Evolutionary conservation across 2,113 vertebrate genomes (phyloP).

Genomic region (Pipra filicauda): DNA sequence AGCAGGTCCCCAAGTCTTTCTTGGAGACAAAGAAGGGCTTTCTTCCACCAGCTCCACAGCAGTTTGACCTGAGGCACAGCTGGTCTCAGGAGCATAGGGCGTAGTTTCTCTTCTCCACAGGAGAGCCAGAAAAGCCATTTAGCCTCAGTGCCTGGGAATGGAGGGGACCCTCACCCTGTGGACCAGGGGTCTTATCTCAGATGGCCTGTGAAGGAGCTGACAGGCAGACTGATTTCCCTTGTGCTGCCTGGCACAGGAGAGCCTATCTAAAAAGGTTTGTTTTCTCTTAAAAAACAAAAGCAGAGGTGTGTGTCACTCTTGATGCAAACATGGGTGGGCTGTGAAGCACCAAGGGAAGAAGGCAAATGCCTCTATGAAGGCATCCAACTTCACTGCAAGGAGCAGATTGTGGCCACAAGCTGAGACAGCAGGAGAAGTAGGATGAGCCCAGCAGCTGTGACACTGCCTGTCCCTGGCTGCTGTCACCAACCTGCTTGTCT

Average conservation of each 20-base stretch:
- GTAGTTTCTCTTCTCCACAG: slow-evolving; percentile 4
- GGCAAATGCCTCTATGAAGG: neutral
- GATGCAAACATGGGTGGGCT: neutral
- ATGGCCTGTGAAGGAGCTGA: slow-evolving; percentile 32
- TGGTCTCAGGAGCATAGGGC: neutral
- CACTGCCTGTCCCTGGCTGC: neutral
- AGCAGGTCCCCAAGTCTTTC: neutral
- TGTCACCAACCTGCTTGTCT: rapidly evolving
- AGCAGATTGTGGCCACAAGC: neutral
- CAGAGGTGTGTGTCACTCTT: neutral
- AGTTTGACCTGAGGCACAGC: neutral
- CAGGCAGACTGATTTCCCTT: neutral
- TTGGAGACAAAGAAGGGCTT: neutral
- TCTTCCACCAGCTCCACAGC: neutral
- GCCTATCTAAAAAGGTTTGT: neutral
- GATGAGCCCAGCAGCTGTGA: rapidly evolving
- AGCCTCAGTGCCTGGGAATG: neutral
- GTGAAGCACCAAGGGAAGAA: neutral
- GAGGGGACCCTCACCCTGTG: neutral
- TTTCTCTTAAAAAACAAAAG: neutral
- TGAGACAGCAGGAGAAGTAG: neutral
- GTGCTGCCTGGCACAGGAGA: neutral
- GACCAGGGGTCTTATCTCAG: neutral
- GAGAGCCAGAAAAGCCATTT: slow-evolving; percentile 37
- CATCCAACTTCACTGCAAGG: rapidly evolving